Evolutionary conservation across 1,140 invertebrate genomes (phyloP), one percentile per base, ranked within the genome.

Genomic region (Campoletis sonorensis): DNA sequence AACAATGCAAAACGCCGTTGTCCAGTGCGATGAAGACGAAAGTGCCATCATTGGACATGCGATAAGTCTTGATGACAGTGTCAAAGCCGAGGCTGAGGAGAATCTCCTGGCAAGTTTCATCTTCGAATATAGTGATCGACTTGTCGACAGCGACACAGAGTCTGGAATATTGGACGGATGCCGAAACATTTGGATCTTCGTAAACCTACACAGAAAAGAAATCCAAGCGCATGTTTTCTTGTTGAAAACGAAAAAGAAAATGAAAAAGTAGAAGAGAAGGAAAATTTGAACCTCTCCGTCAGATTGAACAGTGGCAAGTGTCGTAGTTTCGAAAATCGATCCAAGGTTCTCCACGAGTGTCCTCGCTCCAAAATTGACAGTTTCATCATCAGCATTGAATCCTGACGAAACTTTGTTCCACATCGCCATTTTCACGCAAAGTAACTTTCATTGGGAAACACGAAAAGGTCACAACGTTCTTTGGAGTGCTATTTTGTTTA

Each of bases 321-420:
- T 92, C 81, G 81, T 87, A 16, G 87, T 89, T 86, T 92, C 91
- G 77, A 91, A 92, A 80, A 92, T 86, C 10, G 83, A 89, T 64
- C 85, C 87, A 85, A 87, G 85, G 33, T 87, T 89, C 80, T 92
- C 88, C 5, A 86, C 86, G 61, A 91, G 83, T 45, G 86, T 88
- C 79, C 91, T 84, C 13, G 87, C 84, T 0, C 92, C 92, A 76
- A 92, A 92, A 87, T 92, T 92, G 1, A 90, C 82, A 7, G 92
- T 92, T 82, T 92, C 92, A 23, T 92, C 92, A 4, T 91, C 91
- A 7, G 85, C 76, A 79, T 92, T 85, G 71, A 91, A 92, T 11
- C 90, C 90, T 26, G 88, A 83, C 0, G 71, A 78, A 7, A 92
- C 83, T 77, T 84, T 87, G 18, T 84, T 86, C 90, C 90, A 91